Conservation (phyloP, 2,113 vertebrate genomes). For the Forbesichthys agassizii region DNA sequence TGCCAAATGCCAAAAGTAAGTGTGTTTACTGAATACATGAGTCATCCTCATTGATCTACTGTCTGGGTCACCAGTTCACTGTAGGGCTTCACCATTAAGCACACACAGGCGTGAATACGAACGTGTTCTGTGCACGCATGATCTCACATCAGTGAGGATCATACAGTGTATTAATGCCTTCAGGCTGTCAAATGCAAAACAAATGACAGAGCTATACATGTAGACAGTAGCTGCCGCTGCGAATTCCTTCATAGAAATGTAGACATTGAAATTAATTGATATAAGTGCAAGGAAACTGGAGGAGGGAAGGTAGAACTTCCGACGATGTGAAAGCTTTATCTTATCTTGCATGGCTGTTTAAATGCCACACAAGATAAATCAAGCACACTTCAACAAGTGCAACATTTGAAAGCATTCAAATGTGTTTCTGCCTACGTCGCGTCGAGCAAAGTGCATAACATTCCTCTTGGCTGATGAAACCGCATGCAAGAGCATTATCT, state of each 20-base stretch:
- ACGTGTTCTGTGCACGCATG: neutral
- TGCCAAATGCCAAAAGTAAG: constrained; percentile 17
- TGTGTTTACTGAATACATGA: constrained; percentile 15
- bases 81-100: neutral
- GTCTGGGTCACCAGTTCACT: constrained; percentile 12
- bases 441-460: constrained; percentile 9
- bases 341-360: neutral
- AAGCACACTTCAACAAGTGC: constrained; percentile 1
- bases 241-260: neutral
- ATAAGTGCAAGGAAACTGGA: neutral
- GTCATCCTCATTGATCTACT: neutral
- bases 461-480: constrained; percentile 38
- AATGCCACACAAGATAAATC: constrained; percentile 16
- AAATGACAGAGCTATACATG: neutral
- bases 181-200: neutral
- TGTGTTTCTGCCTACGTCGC: constrained; percentile 14
- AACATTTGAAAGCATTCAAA: constrained; percentile 22
- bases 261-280: neutral
- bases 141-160: neutral
- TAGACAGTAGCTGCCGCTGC: neutral
- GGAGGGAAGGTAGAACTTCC: neutral
- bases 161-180: neutral
- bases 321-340: neutral
- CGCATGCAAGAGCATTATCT: constrained; percentile 12
- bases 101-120: neutral